A percentile compares a stretch with the other conserved stretches of the same genome.
phyloP scores from a whole-genome alignment of 1,140 invertebrate species.

The Drosophila trapezifrons region DNA sequence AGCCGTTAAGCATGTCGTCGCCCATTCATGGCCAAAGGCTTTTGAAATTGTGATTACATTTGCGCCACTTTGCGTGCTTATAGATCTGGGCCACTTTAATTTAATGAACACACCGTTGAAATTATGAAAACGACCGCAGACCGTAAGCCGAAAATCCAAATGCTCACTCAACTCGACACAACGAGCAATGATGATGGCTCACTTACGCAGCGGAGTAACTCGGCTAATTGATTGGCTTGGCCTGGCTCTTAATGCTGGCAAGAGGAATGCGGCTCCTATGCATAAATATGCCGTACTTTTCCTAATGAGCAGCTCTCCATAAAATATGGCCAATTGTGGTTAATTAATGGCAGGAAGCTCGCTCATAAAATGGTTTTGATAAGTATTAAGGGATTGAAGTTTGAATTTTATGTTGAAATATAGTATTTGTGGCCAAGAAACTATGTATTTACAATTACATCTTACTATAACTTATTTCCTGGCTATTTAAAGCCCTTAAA shows the following conservation, averaged over 20 bases:
- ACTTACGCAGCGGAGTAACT: conserved; percentile 15
- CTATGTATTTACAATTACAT: no score
- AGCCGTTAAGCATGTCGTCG: conserved; percentile 60
- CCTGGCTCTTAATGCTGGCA: neutral
- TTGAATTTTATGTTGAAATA: neutral
- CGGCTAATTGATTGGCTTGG: conserved; percentile 28
- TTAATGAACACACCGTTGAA: conserved; percentile 63
- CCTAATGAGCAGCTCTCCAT: neutral
- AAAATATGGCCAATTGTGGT: conserved; percentile 11
- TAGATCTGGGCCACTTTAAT: conserved; percentile 75
- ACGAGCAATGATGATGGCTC: conserved; percentile 15
- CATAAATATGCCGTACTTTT: conserved; percentile 7
- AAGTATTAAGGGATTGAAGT: neutral
- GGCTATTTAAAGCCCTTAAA: neutral
- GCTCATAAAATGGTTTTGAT: neutral
- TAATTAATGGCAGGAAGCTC: conserved; percentile 6
- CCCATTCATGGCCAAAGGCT: conserved; percentile 55
- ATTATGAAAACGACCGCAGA: conserved; percentile 59
- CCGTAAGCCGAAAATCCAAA: conserved; percentile 32
- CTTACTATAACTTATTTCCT: no score
- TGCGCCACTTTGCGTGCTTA: conserved; percentile 72
- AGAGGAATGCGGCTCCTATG: conserved; percentile 3
- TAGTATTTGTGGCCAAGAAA: neutral
- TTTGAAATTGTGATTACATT: conserved; percentile 64
- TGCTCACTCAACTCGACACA: conserved; percentile 22